A percentile compares a stretch with the other conserved stretches of the same genome.
Evolutionary conservation across 37 sponge, comb jelly and placozoan species (phyloP).

Genomic region (Bolinopsis microptera): DNA sequence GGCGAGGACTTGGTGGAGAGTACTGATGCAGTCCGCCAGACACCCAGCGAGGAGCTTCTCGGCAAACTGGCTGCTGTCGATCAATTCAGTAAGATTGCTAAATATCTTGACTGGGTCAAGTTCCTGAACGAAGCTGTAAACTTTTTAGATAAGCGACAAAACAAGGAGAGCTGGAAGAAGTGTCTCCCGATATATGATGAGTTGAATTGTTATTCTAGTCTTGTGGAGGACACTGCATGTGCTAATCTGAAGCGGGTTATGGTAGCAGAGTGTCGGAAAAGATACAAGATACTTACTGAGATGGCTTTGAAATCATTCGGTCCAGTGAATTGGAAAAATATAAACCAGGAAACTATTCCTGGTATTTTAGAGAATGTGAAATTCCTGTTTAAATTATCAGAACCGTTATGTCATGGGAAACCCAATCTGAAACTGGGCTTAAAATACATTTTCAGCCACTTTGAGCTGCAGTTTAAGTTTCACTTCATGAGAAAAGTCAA

Average conservation of each 20-base stretch:
- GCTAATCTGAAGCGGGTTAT: slow-evolving; percentile 19
- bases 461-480: slow-evolving; percentile 44
- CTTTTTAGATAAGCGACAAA: slow-evolving; percentile 40
- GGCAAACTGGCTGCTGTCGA: slow-evolving; percentile 33
- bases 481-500: slow-evolving; percentile 58
- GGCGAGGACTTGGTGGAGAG: slow-evolving; percentile 35
- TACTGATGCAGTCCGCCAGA: background rate
- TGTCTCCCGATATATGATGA: slow-evolving; percentile 60
- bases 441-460: slow-evolving; percentile 40
- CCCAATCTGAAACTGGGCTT: slow-evolving; percentile 27
- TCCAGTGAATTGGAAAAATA: slow-evolving; percentile 12
- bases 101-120: slow-evolving; percentile 61
- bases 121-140: slow-evolving; percentile 45
- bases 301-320: slow-evolving; percentile 34
- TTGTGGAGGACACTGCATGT: slow-evolving; percentile 51
- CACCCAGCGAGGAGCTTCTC: slow-evolving; percentile 7
- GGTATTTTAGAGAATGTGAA: background rate
- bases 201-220: slow-evolving; percentile 10
- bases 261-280: background rate
- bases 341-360: background rate
- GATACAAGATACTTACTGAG: background rate
- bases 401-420: slow-evolving; percentile 42
- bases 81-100: slow-evolving; percentile 25
- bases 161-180: slow-evolving; percentile 36
- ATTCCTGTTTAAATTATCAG: slow-evolving; percentile 32